Base-by-base conservation (phyloP, 2,888 invertebrate species). In the Gymnoscelis rufifasciata region DNA sequence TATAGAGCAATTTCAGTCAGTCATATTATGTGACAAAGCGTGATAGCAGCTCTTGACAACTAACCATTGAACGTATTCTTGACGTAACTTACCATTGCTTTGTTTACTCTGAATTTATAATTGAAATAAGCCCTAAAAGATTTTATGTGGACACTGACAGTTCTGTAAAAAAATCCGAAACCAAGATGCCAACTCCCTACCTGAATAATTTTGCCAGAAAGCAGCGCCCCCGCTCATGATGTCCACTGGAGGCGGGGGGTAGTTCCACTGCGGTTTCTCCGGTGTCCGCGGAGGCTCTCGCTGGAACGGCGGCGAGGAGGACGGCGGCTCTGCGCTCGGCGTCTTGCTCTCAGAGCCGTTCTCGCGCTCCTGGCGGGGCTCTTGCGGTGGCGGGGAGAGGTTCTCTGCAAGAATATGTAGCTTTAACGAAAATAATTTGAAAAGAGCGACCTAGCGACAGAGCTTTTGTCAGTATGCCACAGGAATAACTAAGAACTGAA, bases 121-220 rank as follows among this genome's bases (percentile, higher is more conserved):
- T n/a, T n/a, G n/a, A n/a, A n/a, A n/a, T n/a, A n/a, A n/a, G n/a
- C n/a, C n/a, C n/a, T n/a, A n/a, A n/a, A n/a, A n/a, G n/a, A n/a
- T n/a, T n/a, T n/a, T n/a, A n/a, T n/a, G n/a, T n/a, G n/a, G n/a
- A n/a, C n/a, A n/a, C n/a, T n/a, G n/a, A n/a, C n/a, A n/a, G n/a
- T n/a, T n/a, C n/a, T n/a, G n/a, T n/a, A n/a, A n/a, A n/a, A n/a
- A n/a, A n/a, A n/a, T n/a, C n/a, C 7, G 26, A 26, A 26, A 26
- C 7, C 8, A 6, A 7, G 1, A 2, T 26, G 7, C 5, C 26
- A 19, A 3, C 19, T 33, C 7, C 92, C 90, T 77, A 96, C 95
- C 95, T 72, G 95, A 95, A 86, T 96, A 96, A 78, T 95, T 96
- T 77, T 95, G 95, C 95, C 95, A 96, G 84, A 96, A 95, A 31